These are phyloP conservation scores for Osmerus mordax DNA, from an alignment of 2,113 vertebrate species.

Conservation along the genomic window DNA sequence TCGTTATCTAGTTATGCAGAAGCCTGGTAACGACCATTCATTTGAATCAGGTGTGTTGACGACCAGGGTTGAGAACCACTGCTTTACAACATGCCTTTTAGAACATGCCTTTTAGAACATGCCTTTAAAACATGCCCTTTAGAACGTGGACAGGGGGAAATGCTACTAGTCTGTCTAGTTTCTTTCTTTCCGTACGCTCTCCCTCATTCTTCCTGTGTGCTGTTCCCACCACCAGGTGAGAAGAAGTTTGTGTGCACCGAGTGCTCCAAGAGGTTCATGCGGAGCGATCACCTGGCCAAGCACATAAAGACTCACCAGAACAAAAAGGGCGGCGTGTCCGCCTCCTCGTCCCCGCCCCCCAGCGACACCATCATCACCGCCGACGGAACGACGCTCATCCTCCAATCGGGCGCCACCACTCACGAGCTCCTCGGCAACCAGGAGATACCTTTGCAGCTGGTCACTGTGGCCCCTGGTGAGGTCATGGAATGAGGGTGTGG, in stretches of 20 bases:
- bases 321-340: slow-evolving; percentile 91
- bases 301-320: slow-evolving; percentile 99
- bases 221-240: slow-evolving; percentile 79
- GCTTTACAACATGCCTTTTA: no score
- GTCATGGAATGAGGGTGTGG: slow-evolving; percentile 87
- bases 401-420: slow-evolving; percentile 90
- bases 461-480: slow-evolving; percentile 96
- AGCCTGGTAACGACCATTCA: no score
- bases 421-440: slow-evolving; percentile 94
- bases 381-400: slow-evolving; percentile 95
- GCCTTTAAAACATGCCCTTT: no score
- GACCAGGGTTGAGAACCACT: no score
- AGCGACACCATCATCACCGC: slow-evolving; percentile 89
- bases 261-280: slow-evolving; percentile 99
- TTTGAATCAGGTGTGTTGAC: no score
- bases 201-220: neutral
- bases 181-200: neutral
- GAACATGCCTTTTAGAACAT: no score
- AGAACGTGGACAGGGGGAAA: neutral
- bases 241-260: slow-evolving; percentile 99
- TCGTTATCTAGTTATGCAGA: no score
- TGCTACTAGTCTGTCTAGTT: neutral
- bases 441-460: slow-evolving; percentile 98
- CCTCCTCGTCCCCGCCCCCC: slow-evolving; percentile 80
- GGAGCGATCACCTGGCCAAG: slow-evolving; percentile 99